Evolutionary conservation across 2,888 invertebrate genomes (phyloP).

Genomic region (Tuta absoluta): DNA sequence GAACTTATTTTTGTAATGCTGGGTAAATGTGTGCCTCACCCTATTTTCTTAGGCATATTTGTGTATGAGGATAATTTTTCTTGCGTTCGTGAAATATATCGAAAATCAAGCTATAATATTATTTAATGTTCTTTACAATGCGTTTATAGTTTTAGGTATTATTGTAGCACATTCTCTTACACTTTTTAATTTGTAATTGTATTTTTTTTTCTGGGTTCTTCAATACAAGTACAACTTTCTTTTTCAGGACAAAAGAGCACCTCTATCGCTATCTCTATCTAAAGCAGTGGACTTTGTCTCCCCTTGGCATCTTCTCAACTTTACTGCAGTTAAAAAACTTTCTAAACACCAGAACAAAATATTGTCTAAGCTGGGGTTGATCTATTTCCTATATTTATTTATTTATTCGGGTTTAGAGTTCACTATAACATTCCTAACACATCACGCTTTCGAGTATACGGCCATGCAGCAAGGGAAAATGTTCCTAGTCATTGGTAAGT

Average conservation of each 20-base stretch:
- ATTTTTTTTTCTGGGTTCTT: background rate
- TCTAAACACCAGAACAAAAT: slow-evolving; percentile 82
- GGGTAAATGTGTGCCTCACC: too few species aligned
- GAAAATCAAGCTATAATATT: too few species aligned
- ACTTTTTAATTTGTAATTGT: background rate
- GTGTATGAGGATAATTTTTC: too few species aligned
- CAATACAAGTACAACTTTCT: slow-evolving; percentile 23
- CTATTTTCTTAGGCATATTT: too few species aligned
- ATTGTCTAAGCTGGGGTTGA: slow-evolving; percentile 85
- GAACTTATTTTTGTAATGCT: too few species aligned
- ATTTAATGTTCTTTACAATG: too few species aligned
- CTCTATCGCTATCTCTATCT: slow-evolving; percentile 83
- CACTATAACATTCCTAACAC: slow-evolving; percentile 97
- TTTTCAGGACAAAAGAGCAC: slow-evolving; percentile 86
- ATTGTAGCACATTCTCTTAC: background rate
- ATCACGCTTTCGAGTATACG: slow-evolving; percentile 93
- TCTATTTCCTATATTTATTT: slow-evolving; percentile 95
- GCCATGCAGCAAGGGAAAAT: slow-evolving; percentile 99
- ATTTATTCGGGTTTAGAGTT: slow-evolving; percentile 98
- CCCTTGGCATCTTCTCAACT: slow-evolving; percentile 75
- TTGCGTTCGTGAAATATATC: too few species aligned
- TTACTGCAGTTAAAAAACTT: slow-evolving; percentile 86
- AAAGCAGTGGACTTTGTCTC: slow-evolving; percentile 81
- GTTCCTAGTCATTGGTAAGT: slow-evolving; percentile 94
- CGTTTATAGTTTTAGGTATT: background rate